phyloP scores from a whole-genome alignment of 2,797 vertebrate genomes.

The Clarias platycephalus region DNA sequence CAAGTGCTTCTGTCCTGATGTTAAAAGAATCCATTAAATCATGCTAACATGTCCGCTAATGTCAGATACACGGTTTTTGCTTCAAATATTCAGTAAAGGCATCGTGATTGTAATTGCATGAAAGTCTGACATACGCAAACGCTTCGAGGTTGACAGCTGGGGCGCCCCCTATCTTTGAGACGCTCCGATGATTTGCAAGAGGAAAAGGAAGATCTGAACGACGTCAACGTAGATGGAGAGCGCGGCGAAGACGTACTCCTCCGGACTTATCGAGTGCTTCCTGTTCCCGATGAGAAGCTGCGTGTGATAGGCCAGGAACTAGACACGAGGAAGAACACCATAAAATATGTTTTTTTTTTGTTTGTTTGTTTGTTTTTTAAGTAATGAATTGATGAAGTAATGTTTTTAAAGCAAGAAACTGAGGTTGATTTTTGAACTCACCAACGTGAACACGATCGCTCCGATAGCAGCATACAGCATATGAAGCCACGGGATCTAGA shows the following conservation, averaged over 20 bases:
- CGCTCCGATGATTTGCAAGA: conserved; percentile 86
- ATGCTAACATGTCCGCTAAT: not conserved
- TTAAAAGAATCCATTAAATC: not conserved
- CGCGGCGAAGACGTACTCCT: conserved; percentile 91
- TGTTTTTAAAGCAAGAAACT: not conserved
- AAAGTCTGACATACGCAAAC: conserved; percentile 9
- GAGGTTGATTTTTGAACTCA: conserved; percentile 65
- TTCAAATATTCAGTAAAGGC: not conserved
- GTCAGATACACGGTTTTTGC: not conserved
- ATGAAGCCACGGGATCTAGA: conserved; percentile 89
- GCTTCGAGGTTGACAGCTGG: not conserved
- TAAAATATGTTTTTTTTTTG: not conserved
- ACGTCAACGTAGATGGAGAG: conserved; percentile 92
- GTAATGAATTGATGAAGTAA: not conserved
- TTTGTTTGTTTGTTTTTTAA: too few species aligned
- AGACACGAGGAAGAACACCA: conserved; percentile 22
- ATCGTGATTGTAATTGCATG: not conserved
- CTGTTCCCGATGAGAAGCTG: conserved; percentile 94
- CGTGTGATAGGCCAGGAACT: conserved; percentile 96
- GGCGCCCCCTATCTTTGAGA: conserved; percentile 61
- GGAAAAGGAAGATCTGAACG: conserved; percentile 90
- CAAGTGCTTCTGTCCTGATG: not conserved
- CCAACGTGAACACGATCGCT: conserved; percentile 90
- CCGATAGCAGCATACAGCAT: conserved; percentile 91
- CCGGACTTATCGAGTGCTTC: conserved; percentile 86